Conservation (phyloP, 2,888 invertebrate species). For the Parnassius apollo region DNA sequence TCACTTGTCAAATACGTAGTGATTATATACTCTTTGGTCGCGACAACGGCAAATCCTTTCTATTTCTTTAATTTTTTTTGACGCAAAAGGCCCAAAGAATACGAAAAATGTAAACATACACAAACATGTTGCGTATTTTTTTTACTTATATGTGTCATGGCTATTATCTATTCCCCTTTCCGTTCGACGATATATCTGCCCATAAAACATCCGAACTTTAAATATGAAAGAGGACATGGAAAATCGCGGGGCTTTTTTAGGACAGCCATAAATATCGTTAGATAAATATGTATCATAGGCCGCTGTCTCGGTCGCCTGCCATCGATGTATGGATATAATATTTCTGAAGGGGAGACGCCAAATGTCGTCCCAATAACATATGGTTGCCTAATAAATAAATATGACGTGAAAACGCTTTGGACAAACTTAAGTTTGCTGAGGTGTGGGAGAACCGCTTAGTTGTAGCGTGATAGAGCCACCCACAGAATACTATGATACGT, state of each 20-base stretch:
- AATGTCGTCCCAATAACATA: conserved; percentile 7
- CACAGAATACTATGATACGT: no score
- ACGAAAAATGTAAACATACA: background rate
- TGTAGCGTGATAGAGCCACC: no score
- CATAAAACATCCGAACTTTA: conserved; percentile 69
- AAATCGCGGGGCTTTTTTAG: conserved; percentile 61
- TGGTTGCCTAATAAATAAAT: background rate
- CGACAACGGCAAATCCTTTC: no score
- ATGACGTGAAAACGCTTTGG: no score
- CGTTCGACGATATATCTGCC: conserved; percentile 48
- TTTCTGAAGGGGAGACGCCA: conserved; percentile 15
- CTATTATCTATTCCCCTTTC: conserved; percentile 49
- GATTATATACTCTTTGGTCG: no score
- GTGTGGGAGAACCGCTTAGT: no score
- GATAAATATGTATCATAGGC: conserved; percentile 78
- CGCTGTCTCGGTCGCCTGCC: conserved; percentile 55
- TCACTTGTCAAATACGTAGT: no score
- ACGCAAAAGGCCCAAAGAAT: no score
- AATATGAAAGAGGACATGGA: conserved; percentile 64
- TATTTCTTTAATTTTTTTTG: no score
- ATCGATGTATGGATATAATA: conserved; percentile 50
- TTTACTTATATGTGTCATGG: conserved; percentile 44
- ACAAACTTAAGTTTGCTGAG: no score
- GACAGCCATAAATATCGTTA: conserved; percentile 71
- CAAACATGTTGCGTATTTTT: conserved; percentile 30